Evolutionary conservation across 2,797 vertebrate species (phyloP), one percentile per base, ranked within the genome.

Genomic region (Acanthurus lineatus): DNA sequence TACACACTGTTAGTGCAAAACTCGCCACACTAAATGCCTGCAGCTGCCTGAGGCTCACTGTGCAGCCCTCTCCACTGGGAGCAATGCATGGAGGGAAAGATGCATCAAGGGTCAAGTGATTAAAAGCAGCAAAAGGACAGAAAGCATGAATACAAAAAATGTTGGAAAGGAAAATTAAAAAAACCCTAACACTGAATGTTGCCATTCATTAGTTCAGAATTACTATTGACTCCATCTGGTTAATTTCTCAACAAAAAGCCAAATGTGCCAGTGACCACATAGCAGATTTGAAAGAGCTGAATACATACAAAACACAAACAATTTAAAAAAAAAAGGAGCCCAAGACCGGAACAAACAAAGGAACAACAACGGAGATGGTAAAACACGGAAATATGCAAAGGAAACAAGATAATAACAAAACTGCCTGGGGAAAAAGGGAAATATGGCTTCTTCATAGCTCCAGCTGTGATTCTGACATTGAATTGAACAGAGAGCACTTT

Each of bases 141-240:
- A 63, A 76, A 65, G 48, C 49, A 48, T 20, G 35, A 28, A 62
- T 19, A 59, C n/a, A 4, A 62, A 54, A 9, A 69, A 66, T 56
- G 4, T 42, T 15, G 19, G 8, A n/a, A 6, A 72, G 16, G 40
- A 3, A 17, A 70, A 70, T 71, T 77, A 49, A 59, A 22, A 22
- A 48, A 35, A 16, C 25, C 56, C 22, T 66, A 49, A 72, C 28
- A 61, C 68, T 59, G 12, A 49, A 69, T 65, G 11, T 69, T 53
- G n/a, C 54, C 17, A 45, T 62, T 74, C 19, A 53, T 53, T 49
- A 45, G 61, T 68, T 74, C 45, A 66, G 73, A 83, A 81, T 65
- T 45, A 69, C 48, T 68, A 56, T 82, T 35, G 52, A 59, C 51
- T 82, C 84, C 86, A 89, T 89, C 83, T 90, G 90, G 91, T 59